Base-by-base conservation (phyloP, 2,113 vertebrate species). In the Oryzias curvinotus region DNA sequence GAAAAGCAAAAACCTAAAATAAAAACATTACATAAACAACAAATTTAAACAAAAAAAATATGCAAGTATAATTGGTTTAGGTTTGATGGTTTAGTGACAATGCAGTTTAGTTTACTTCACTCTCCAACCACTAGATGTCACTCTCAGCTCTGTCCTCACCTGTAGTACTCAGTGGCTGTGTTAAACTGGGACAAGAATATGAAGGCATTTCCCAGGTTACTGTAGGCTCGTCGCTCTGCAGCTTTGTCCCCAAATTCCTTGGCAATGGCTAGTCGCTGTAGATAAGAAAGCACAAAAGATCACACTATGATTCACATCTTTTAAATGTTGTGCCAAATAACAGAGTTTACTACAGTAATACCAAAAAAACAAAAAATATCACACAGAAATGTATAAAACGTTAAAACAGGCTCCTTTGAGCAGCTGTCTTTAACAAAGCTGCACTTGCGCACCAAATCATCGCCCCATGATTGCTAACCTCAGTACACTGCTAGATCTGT, bases 161-260 rank as follows among this genome's bases (percentile, higher is more conserved):
- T 98, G 91, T 98, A 99, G 82, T 96, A 96, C 66, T 98, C 96
- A 0, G 96, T 95, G 0, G 97, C 95, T 46, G 95, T 84, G 62
- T 92, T 95, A 18, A 99, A 98, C 87, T 95, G 94, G 57, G 94
- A 94, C 13, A 98, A 91, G 90, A 98, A 97, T 85, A 99, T 93
- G 83, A 98, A 93, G 0, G 97, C 94, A 0, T 98, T 99, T 48
- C 97, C 97, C 30, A 99, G 90, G 81, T 99, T 99, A 89, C 96
- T 99, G 92, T 97, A 96, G 0, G 97, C 97, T 51, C 97, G 82
- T 57, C 96, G 83, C 78, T 99, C 97, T 0, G 97, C 97, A 0
- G 96, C 96, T 87, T 95, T 96, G 90, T 99, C 97, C 62, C 97
- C 97, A 42, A 98, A 99, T 75, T 99, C 97, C 90, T 98, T 98